phyloP scores from a whole-genome alignment of 2,888 invertebrate species.

The Ypsolopha sequella region DNA sequence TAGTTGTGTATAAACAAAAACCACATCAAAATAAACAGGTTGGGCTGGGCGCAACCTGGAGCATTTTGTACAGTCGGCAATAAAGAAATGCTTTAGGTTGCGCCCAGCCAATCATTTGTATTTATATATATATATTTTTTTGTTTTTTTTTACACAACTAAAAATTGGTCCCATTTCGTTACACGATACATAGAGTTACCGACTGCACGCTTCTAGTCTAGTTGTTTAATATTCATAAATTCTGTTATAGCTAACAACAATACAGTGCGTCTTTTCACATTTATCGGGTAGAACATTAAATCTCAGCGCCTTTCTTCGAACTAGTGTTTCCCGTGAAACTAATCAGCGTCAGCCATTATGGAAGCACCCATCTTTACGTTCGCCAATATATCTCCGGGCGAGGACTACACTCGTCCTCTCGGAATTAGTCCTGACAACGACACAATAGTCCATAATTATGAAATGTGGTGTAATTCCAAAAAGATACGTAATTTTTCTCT shows the following conservation, averaged over 20 bases:
- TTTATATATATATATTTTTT: no score
- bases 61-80: no score
- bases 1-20: no score
- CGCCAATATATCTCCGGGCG: conserved; percentile 47
- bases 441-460: conserved; percentile 71
- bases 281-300: conserved; percentile 37
- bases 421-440: conserved; percentile 56
- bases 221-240: neutral
- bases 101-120: no score
- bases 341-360: conserved; percentile 55
- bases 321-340: conserved; percentile 55
- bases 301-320: conserved; percentile 44
- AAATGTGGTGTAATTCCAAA: conserved; percentile 65
- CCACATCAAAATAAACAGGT: no score
- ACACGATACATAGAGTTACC: no score
- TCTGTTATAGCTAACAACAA: neutral
- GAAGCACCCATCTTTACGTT: conserved; percentile 35
- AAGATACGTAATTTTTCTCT: conserved; percentile 59
- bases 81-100: no score
- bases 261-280: conserved; percentile 12
- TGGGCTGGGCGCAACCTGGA: no score
- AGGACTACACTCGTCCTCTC: conserved; percentile 39
- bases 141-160: no score
- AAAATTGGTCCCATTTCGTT: no score
- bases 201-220: no score